Evolutionary conservation across 2,888 invertebrate genomes (phyloP), one percentile per base, ranked within the genome.

Genomic region (Ernsta delagoae): DNA sequence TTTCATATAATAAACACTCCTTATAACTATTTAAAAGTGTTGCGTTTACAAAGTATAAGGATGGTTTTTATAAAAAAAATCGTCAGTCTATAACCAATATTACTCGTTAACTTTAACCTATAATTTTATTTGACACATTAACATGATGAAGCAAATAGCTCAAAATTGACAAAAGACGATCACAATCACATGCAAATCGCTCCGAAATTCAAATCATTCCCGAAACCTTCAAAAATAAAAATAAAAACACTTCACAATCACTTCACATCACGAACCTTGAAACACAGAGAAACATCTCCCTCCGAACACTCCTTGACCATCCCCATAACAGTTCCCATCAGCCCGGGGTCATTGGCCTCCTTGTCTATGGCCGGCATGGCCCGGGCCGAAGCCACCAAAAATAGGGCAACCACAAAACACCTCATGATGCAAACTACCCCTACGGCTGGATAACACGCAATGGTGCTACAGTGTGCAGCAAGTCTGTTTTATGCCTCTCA

Each of bases 251-350:
- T 54, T 54, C 24, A 48, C 5, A 53, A 48, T 39, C 68, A 72
- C 70, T 64, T 65, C 78, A 73, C 77, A 78, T 70, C 82, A 74
- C 75, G 70, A 76, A 96, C 96, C 95, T 97, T 97, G 75, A 96
- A 88, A 83, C 97, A 97, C 86, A 96, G 87, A 72, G 95, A 92
- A 79, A 96, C 92, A 77, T 96, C 95, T 79, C 94, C 95, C 72
- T 95, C 95, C 67, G 95, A 95, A 83, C 97, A 97, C 79, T 96
- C 95, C 86, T 96, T 95, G 76, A 96, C 94, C 75, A 95, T 95
- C 76, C 94, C 94, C 71, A 96, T 85, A 53, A 96, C 95, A 76
- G 86, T 86, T 3, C 84, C 86, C 36, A 89, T 84, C 41, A 90
- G 75, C 67, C 87, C 85, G 11, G 87, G 84, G 71, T 91, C 92